Evolutionary conservation across 1,140 invertebrate species (phyloP).

Genomic region (Drosophila funebris): DNA sequence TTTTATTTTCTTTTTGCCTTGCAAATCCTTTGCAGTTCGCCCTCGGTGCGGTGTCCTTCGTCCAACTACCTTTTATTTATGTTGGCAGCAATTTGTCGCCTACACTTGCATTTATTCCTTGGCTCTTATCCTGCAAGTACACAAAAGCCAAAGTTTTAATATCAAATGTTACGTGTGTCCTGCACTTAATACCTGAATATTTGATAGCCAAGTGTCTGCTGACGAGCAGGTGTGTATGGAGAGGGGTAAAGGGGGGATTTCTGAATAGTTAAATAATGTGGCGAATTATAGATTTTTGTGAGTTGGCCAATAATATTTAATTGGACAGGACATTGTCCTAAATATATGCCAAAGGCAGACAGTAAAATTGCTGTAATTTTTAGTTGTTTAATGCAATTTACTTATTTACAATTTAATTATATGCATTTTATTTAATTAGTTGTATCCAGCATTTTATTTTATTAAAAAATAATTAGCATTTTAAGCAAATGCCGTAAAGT

Average conservation of each 20-base stretch:
- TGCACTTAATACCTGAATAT: slow-evolving; percentile 38
- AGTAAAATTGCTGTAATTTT: no score
- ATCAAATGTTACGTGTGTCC: slow-evolving; percentile 4
- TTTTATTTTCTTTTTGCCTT: slow-evolving; percentile 8
- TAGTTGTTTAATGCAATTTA: background rate
- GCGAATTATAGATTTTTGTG: background rate
- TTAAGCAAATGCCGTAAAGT: background rate
- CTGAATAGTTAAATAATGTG: background rate
- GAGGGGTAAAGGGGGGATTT: background rate
- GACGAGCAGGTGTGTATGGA: background rate
- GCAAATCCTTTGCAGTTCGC: slow-evolving; percentile 49
- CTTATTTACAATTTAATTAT: no score
- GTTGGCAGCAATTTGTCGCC: slow-evolving; percentile 52
- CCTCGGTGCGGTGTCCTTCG: slow-evolving; percentile 38
- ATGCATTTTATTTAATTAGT: background rate
- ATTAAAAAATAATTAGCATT: background rate
- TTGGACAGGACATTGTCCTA: no score
- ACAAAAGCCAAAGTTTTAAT: slow-evolving; percentile 11
- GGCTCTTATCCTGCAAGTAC: slow-evolving; percentile 1
- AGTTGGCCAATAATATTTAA: background rate
- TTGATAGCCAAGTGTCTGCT: background rate
- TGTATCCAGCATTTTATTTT: background rate
- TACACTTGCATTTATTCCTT: background rate
- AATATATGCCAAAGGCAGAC: no score
- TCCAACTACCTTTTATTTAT: slow-evolving; percentile 52